Base-by-base conservation (phyloP, 2,888 invertebrate species). In the Thymelicus acteon region DNA sequence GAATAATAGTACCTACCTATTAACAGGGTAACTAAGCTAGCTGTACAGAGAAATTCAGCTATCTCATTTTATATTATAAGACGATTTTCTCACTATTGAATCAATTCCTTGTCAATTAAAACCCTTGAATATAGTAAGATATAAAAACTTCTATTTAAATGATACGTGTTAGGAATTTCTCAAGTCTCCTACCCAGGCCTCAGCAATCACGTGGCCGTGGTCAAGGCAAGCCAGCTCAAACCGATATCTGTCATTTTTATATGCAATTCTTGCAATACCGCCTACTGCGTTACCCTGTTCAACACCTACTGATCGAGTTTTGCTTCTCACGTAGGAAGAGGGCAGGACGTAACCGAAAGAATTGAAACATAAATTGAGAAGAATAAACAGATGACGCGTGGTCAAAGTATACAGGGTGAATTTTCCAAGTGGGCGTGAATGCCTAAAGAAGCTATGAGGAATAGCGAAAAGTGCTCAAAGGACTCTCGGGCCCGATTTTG, bases 261-360 rank as follows among this genome's bases (percentile, higher is more conserved):
- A 47, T 37, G 47, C 48, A 49, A 62, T 49, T 60, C n/a, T 58
- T 58, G 39, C 37, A 58, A 37, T 58, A 24, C 47, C 62, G 48
- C 62, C 62, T 37, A 62, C 62, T 40, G 15, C 37, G 31, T 49
- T 62, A 49, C 62, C 62, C 60, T 19, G 58, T 37, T 39, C 39
- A 58, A 40, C 62, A 64, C 64, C 64, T 66, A 66, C 65, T 44
- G 44, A 19, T 57, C 24, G 57, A 57, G 19, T 8, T 24, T 60
- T 44, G 44, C 6, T 61, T 13, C 24, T 13, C n/a, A 62, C 62
- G 62, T 62, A 62, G 62, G 62, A 49, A 62, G 62, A 62, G 62
- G 62, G 10, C 62, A 62, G 61, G 47, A 13, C 6, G 8, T 47
- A 44, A 7, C 15, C 6, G 19, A 19, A 52, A 19, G 15, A 52